Conservation (phyloP, 2,888 invertebrate species). For the Thyatira batis region DNA sequence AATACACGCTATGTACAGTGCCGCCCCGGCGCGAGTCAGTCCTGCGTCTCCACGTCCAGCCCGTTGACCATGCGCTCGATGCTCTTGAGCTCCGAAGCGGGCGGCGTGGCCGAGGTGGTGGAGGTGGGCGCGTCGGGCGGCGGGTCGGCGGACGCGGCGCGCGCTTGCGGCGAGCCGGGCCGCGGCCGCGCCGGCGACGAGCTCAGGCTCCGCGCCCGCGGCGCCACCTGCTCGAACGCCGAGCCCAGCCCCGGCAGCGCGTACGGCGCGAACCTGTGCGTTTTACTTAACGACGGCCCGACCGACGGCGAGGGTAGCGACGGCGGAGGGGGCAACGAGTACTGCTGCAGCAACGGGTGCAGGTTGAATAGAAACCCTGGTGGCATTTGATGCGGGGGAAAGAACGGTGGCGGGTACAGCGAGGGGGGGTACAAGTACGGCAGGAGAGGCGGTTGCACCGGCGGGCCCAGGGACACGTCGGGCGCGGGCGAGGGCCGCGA, state of each 20-base stretch:
- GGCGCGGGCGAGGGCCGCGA: conserved; percentile 90
- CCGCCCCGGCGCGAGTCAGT: conserved; percentile 61
- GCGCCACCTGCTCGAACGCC: conserved; percentile 95
- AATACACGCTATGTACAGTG: conserved; percentile 78
- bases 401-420: conserved; percentile 89
- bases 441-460: conserved; percentile 94
- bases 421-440: conserved; percentile 97
- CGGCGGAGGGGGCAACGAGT: conserved; percentile 88
- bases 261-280: conserved; percentile 93
- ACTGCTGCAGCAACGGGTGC: conserved; percentile 93
- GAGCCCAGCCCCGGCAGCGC: conserved; percentile 90
- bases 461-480: conserved; percentile 96
- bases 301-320: conserved; percentile 84
- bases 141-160: conserved; percentile 79
- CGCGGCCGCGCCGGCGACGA: conserved; percentile 80
- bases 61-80: conserved; percentile 99
- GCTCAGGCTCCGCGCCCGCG: conserved; percentile 85
- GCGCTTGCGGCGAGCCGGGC: conserved; percentile 64
- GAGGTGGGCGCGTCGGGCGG: conserved; percentile 82
- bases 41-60: conserved; percentile 90
- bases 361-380: conserved; percentile 94
- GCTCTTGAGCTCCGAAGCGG: conserved; percentile 93
- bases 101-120: conserved; percentile 80
- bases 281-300: conserved; percentile 85
- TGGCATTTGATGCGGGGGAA: conserved; percentile 89